Evolutionary conservation across 2,888 invertebrate genomes (phyloP), one percentile per base, ranked within the genome.

Genomic region (Anagyrus pseudococci): DNA sequence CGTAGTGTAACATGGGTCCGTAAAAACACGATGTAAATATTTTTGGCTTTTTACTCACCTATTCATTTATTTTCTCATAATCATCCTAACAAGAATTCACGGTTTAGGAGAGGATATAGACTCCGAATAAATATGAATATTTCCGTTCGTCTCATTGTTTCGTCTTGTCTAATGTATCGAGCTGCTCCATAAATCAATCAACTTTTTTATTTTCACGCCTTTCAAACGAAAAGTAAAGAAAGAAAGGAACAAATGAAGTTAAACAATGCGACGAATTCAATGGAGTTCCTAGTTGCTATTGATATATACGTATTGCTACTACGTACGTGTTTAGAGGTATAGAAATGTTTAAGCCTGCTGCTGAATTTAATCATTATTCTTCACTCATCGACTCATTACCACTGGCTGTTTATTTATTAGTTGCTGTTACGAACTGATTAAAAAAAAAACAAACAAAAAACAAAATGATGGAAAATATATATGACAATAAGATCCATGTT

Each of bases 1-100:
- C 60, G 59, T 49, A 46, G 63, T 74, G 74, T 67, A 73, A 74
- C 73, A 72, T 77, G 75, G 74, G 73, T 71, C 69, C 37, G 6
- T 26, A 29, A n/a, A n/a, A 10, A 40, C 7, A 26, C 8, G 15
- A 7, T 37, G 22, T 41, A 33, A 48, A 54, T 49, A 43, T 6
- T 43, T 41, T 25, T 40, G 29, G 47, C 37, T 33, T 23, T 52
- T 47, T 7, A 20, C 49, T 49, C 53, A 46, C 37, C 41, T 53
- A 15, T 4, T 37, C 22, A 13, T 59, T 40, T 29, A 15, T 43
- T 50, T 46, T 22, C 10, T 55, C 33, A 43, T 40, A 26, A 50
- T 44, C 37, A 23, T 23, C 43, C 4, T 43, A 48, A 26, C 22
- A 15, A 13, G 22, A 29, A 17, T 44, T 44, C 33, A 40, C 40